These are phyloP conservation scores for Dendroctonus ponderosae DNA, from an alignment of 1,140 invertebrate species.

Conservation along the genomic window DNA sequence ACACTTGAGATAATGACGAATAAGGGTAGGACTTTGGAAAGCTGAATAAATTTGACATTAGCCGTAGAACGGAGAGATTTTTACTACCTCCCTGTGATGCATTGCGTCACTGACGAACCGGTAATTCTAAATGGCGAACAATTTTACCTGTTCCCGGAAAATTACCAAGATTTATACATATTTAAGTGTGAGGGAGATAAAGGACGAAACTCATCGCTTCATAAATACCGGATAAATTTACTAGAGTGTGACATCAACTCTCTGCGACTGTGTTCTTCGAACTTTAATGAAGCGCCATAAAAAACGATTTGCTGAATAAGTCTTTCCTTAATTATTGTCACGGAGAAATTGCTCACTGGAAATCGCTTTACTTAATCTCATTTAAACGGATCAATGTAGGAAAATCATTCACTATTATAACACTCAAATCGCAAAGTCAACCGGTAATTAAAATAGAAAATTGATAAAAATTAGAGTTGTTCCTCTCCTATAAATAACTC, in stretches of 20 bases:
- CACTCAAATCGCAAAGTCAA: too few species aligned
- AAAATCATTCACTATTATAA: neutral
- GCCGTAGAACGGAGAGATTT: slow-evolving; percentile 34
- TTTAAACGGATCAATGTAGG: slow-evolving; percentile 17
- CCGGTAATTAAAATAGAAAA: too few species aligned
- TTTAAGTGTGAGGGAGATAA: slow-evolving; percentile 35
- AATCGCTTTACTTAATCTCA: slow-evolving; percentile 24
- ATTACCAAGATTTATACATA: slow-evolving; percentile 42
- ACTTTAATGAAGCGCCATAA: slow-evolving; percentile 32
- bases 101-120: slow-evolving; percentile 38
- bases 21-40: slow-evolving; percentile 32
- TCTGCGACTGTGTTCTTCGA: slow-evolving; percentile 35
- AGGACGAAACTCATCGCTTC: slow-evolving; percentile 30
- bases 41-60: slow-evolving; percentile 39
- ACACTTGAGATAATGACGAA: slow-evolving; percentile 30
- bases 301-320: slow-evolving; percentile 29
- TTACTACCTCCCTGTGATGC: slow-evolving; percentile 36
- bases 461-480: too few species aligned
- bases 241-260: slow-evolving; percentile 38
- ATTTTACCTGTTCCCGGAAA: slow-evolving; percentile 39
- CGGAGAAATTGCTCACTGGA: slow-evolving; percentile 12
- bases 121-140: slow-evolving; percentile 36
- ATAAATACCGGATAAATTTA: slow-evolving; percentile 43
- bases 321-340: slow-evolving; percentile 27
- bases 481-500: too few species aligned